Base-by-base conservation (phyloP, 2,113 vertebrate genomes). In the Dicaeum eximium region DNA sequence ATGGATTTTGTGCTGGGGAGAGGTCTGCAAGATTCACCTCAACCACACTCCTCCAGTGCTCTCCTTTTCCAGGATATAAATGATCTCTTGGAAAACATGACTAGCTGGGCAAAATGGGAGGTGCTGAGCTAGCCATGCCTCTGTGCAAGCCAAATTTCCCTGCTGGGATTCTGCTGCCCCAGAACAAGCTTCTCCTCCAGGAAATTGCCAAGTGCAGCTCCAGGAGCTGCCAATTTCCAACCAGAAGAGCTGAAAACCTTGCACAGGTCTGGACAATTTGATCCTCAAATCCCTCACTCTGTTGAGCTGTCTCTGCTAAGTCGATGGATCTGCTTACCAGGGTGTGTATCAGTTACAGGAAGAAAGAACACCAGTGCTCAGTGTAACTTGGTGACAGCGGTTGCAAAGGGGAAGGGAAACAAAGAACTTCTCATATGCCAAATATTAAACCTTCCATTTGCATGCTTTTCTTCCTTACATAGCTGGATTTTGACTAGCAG, bases 381-480 rank as follows among this genome's bases (percentile, higher is more conserved):
- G 54, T 35, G 50, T 60, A 83, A 83, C 67, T 69, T 50, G 71
- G 60, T 64, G 74, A 51, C 67, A 90, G 80, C 0, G 0, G 33
- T 66, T 74, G 61, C 75, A 86, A 67, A 77, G 31, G 73, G 85
- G 24, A 83, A 86, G 71, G 79, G 60, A 88, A 94, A 88, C 70
- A 80, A 79, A 79, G 71, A 62, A 53, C 37, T 78, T 57, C 56
- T 92, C 83, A 44, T 60, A 21, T 56, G 45, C 69, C 91, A 87
- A 89, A 71, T 89, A 95, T 48, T 69, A 92, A 96, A 84, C 57
- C 62, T 84, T 80, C 65, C 31, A 65, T 79, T 90, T 79, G n/a
- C 84, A 80, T 64, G 60, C 58, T 81, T 90, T 66, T 75, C 56
- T 45, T 86, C 71, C 44, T 91, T 54, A 31, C 38, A 58, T 71